Conservation (phyloP, 2,888 invertebrate species). For the Drosophila mimetica region DNA sequence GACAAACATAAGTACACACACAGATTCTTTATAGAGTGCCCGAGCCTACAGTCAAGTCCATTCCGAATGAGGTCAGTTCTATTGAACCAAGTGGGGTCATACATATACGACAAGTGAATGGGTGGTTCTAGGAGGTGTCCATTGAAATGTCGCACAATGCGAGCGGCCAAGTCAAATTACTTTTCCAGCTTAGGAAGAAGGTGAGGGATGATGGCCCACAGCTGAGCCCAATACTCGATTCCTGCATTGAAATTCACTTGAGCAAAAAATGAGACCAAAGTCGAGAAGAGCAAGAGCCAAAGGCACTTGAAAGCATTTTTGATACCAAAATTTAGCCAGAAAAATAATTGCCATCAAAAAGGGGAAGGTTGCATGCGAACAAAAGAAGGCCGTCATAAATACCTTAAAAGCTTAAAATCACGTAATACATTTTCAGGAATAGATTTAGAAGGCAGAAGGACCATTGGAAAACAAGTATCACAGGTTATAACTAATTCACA, state of each 20-base stretch:
- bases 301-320: slow-evolving; percentile 5
- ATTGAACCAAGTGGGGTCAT: slow-evolving; percentile 44
- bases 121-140: slow-evolving; percentile 16
- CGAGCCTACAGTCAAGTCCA: slow-evolving; percentile 36
- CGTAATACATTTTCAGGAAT: neutral
- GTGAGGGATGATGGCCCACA: neutral
- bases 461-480: neutral
- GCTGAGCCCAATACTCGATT: slow-evolving; percentile 3
- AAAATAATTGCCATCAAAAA: neutral
- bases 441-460: neutral
- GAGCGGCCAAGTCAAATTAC: slow-evolving; percentile 56
- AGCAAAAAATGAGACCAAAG: slow-evolving; percentile 31
- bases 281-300: slow-evolving; percentile 4
- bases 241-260: slow-evolving; percentile 39
- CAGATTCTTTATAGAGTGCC: slow-evolving; percentile 24
- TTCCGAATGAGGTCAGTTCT: slow-evolving; percentile 64
- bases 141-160: slow-evolving; percentile 67
- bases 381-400: neutral
- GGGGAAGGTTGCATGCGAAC: neutral
- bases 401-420: neutral
- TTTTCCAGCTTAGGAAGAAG: slow-evolving; percentile 34
- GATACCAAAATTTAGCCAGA: slow-evolving; percentile 1
- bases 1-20: slow-evolving; percentile 7
- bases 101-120: neutral
- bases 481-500: neutral